Evolutionary conservation across 2,113 vertebrate genomes (phyloP).

Genomic region (Brachirus orientalis): DNA sequence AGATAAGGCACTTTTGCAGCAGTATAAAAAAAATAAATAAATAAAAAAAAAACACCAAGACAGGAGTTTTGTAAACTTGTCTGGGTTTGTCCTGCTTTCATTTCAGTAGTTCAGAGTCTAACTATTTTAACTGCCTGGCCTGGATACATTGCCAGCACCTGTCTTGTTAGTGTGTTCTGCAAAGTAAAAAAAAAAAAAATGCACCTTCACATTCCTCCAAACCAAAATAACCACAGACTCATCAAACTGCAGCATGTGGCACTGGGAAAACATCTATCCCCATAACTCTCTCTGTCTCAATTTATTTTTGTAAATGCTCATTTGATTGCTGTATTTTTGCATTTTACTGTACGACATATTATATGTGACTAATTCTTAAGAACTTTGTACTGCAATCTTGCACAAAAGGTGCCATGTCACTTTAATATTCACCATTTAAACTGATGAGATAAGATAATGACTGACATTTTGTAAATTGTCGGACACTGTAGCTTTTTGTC

Average conservation of each 20-base stretch:
- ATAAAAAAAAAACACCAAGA: constrained; percentile 1
- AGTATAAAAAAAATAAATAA: not conserved
- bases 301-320: too few species aligned
- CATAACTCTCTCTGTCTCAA: constrained; percentile 15
- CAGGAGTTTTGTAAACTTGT: constrained; percentile 6
- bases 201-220: constrained; percentile 49
- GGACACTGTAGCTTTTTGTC: constrained; percentile 15
- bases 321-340: too few species aligned
- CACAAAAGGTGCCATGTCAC: too few species aligned
- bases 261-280: constrained; percentile 21
- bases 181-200: constrained; percentile 60
- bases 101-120: constrained; percentile 32
- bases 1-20: constrained; percentile 18
- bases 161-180: constrained; percentile 45
- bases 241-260: constrained; percentile 44
- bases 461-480: not conserved
- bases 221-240: constrained; percentile 35
- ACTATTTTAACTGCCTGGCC: constrained; percentile 53
- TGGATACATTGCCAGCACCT: constrained; percentile 59
- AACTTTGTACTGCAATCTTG: too few species aligned
- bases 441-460: constrained; percentile 21
- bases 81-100: constrained; percentile 34
- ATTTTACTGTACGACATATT: too few species aligned
- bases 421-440: not conserved
- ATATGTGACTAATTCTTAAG: too few species aligned